Percentiles rank a stretch among this genome's conserved stretches.
Evolutionary conservation across 2,797 vertebrate species (phyloP).

Genomic region (Myotis daubentonii): DNA sequence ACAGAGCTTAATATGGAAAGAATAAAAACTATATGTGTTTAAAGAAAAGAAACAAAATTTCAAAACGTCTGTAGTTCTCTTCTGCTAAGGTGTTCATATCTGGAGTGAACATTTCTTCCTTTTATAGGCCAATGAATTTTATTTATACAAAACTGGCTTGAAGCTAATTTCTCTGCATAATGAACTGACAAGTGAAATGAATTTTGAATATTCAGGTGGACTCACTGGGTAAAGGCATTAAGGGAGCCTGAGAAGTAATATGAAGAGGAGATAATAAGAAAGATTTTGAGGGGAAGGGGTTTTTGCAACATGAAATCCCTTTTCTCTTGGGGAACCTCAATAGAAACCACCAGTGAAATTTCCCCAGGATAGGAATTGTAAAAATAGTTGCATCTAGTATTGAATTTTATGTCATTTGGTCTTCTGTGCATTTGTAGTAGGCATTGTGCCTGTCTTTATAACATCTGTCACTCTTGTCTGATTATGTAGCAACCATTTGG

Average conservation of each 20-base stretch:
- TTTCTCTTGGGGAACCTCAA: background rate
- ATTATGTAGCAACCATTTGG: background rate
- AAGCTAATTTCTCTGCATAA: background rate
- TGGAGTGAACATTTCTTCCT: background rate
- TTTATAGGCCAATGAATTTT: background rate
- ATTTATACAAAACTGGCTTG: background rate
- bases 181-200: background rate
- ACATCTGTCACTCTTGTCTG: background rate
- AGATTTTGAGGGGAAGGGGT: background rate
- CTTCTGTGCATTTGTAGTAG: background rate
- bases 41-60: background rate
- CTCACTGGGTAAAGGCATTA: background rate
- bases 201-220: constrained; percentile 42
- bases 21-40: background rate
- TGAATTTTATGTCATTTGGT: constrained; percentile 23
- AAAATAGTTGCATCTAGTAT: background rate
- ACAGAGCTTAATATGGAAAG: background rate
- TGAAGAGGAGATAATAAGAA: background rate
- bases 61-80: background rate
- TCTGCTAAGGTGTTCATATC: background rate
- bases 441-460: background rate
- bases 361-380: background rate
- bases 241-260: background rate
- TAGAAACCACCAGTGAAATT: background rate
- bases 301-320: background rate